Conservation (phyloP, 2,113 vertebrate genomes). For the Rhea americana region DNA sequence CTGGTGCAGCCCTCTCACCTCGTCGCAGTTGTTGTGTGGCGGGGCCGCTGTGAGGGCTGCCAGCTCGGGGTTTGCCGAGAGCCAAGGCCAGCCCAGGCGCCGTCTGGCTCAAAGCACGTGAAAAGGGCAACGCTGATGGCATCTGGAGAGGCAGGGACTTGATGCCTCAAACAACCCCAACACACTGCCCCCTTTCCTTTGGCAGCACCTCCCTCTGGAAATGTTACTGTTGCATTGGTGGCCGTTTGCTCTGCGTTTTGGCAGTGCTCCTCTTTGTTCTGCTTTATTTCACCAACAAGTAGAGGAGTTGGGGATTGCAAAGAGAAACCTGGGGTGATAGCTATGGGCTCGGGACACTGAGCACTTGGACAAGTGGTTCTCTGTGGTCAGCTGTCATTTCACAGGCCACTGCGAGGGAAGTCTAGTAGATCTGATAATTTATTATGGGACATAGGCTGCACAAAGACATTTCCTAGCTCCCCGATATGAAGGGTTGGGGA, state of each 20-base stretch:
- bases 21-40: conserved; percentile 22
- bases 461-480: not conserved
- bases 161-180: rapidly evolving
- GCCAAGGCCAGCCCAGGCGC: rapidly evolving
- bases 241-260: not conserved
- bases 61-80: conserved; percentile 48
- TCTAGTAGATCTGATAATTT: not conserved
- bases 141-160: rapidly evolving
- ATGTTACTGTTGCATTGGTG: rapidly evolving
- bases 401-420: not conserved
- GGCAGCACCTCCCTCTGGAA: not conserved
- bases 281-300: not conserved
- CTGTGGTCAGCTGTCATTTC: not conserved
- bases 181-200: rapidly evolving
- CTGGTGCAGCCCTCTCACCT: not conserved
- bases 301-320: rapidly evolving
- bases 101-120: not conserved
- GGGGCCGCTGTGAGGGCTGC: conserved; percentile 80
- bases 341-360: too few species aligned
- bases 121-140: not conserved
- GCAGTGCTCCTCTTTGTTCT: not conserved
- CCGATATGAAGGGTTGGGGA: not conserved
- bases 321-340: not conserved
- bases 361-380: not conserved
- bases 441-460: not conserved